Conservation (phyloP, 2,797 vertebrate species). For the Trachops cirrhosus region DNA sequence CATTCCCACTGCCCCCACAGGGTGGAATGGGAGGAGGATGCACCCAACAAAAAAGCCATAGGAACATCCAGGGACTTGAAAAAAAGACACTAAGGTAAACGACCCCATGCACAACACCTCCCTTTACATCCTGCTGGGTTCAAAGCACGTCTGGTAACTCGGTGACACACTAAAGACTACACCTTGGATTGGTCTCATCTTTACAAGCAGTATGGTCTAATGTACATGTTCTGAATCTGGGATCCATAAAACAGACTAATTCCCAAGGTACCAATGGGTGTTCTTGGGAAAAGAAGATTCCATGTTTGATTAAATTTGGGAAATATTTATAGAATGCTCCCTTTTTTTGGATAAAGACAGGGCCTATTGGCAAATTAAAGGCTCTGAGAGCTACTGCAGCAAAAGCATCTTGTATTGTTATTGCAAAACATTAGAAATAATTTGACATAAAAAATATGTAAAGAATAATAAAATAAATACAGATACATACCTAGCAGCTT, state of each 20-base stretch:
- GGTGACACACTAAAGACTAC: not conserved
- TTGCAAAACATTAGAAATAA: not conserved
- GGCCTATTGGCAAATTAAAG: constrained; percentile 37
- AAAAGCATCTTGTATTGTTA: not conserved
- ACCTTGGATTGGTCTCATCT: constrained; percentile 43
- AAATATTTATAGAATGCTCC: not conserved
- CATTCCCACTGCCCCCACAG: not conserved
- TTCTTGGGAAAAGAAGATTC: constrained; percentile 10
- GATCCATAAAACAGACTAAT: constrained; percentile 50
- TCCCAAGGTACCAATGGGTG: constrained; percentile 41
- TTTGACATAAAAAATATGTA: not conserved
- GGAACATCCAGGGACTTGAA: constrained; percentile 21
- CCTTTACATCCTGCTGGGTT: constrained; percentile 56
- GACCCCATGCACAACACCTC: constrained; percentile 25
- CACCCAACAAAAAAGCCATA: not conserved
- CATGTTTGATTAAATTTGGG: constrained; percentile 54
- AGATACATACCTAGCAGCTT: not conserved
- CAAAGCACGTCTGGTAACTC: constrained; percentile 48
- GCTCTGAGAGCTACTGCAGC: not conserved
- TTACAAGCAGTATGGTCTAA: not conserved
- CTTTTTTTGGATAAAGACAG: constrained; percentile 5
- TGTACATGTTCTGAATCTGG: constrained; percentile 36
- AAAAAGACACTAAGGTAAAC: constrained; percentile 43
- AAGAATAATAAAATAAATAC: not conserved
- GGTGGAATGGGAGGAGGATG: not conserved